Base-by-base conservation (phyloP, 2,888 invertebrate species). In the Euzophera pinguis region DNA sequence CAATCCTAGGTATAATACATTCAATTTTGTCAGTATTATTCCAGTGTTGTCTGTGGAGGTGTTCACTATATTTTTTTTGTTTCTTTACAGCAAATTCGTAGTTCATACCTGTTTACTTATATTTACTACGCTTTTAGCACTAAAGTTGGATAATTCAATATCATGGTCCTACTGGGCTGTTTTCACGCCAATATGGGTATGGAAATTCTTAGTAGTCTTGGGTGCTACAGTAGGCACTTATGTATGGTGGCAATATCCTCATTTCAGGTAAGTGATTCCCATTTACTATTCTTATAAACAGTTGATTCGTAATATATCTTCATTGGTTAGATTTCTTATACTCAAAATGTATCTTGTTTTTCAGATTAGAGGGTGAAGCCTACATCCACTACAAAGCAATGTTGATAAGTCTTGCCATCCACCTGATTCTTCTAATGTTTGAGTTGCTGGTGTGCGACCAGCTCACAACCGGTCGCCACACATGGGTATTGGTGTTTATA, bases 331-430 rank as follows among this genome's bases (percentile, higher is more conserved):
- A 22, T 22, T 22, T 22, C 22, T 22, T 22, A 2, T 22, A 22
- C 22, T 22, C 2, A 22, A 22, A 22, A 22, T 3, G n/a, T 35
- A 0, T 48, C 14, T 50, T 38, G 54, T 56, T 59, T 90, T 91
- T 47, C 85, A 97, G 99, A 79, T 90, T 97, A 67, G 99, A 99
- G 91, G 97, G 97, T 62, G 97, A 98, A 89, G 97, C 98, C 5
- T 98, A 98, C 80, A 95, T 98, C 37, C 99, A 99, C 82, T 99
- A 98, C 84, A 98, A 98, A 84, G 98, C 98, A 12, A 99, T 99
- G 99, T 91, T 99, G 56, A 97, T 99, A 77, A 98, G 97, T 58
- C 92, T 98, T 65, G 97, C 98, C 43, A 93, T 99, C 71, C 99
- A 99, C 81, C 91, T 99, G 57, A 96, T 99, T 65, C 90, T 99